Evolutionary conservation across 2,113 vertebrate species (phyloP).

Genomic region (Orcinus orca): DNA sequence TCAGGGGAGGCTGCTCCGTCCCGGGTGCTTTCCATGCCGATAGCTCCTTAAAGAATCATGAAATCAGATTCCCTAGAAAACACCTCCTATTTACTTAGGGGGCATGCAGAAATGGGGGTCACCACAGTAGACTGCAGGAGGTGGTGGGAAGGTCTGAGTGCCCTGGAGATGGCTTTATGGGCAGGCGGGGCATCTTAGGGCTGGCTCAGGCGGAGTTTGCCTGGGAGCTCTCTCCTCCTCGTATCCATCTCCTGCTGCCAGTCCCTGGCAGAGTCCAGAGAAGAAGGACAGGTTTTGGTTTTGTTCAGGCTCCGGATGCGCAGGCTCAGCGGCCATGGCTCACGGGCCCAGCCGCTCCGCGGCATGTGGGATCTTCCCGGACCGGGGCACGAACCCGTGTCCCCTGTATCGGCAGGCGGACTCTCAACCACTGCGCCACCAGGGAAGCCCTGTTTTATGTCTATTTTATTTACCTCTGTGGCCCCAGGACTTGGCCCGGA

Average conservation of each 20-base stretch:
- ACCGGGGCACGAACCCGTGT: too few species aligned
- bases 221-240: background rate
- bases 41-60: background rate
- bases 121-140: too few species aligned
- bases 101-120: background rate
- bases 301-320: background rate
- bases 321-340: too few species aligned
- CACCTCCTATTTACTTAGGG: background rate
- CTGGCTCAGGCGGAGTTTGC: background rate
- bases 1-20: background rate
- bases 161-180: background rate
- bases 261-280: background rate
- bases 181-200: background rate
- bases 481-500: background rate
- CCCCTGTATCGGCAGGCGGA: too few species aligned
- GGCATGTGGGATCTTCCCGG: too few species aligned
- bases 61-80: background rate
- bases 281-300: background rate
- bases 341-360: too few species aligned
- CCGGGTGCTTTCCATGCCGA: fast-evolving
- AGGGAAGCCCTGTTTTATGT: background rate
- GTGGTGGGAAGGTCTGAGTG: fast-evolving
- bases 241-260: fast-evolving
- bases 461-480: background rate
- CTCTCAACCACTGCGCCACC: too few species aligned